Evolutionary conservation across 2,888 invertebrate species (phyloP), one percentile per base, ranked within the genome.

Genomic region (Brachyptera putata): DNA sequence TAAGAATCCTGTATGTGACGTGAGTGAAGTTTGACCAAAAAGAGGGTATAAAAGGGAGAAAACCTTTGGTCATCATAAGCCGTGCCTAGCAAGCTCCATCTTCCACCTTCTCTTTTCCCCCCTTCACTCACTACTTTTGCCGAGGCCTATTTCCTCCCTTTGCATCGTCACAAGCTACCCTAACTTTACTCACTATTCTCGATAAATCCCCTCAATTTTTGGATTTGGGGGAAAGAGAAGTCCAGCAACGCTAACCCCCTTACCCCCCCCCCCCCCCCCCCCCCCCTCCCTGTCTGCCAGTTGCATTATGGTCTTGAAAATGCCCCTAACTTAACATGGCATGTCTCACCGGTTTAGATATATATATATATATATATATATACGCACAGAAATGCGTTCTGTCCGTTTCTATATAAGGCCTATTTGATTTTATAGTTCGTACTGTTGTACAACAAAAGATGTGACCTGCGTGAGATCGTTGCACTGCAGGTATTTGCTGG

Each of bases 121-220:
- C 53, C 36, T 53, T 53, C 26, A 26, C 49, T 50, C n/a, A n/a
- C 26, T 50, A 50, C 49, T 50, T n/a, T 50, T 50, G 30, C 30
- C 16, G 24, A n/a, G n/a, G n/a, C n/a, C n/a, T 24, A 25, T 50
- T 50, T 26, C 49, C 49, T 50, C 49, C 49, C 26, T 50, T 50
- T 50, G 26, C 49, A 26, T 26, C 26, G 16, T 50, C 49, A 16
- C 53, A 36, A 34, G 53, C 53, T 53, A 53, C 53, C 53, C 53
- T 18, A 53, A 53, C 53, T 53, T 34, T 22, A 53, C 53, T 53
- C 53, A 53, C 34, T 53, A 53, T 61, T 61, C 58, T 46, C 43
- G 56, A 56, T 58, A 61, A 61, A 61, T 61, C 61, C 61, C 61
- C 61, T 61, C 61, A 61, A 53, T 53, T 61, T 58, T 61, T 58